Base-by-base conservation (phyloP, 2,888 invertebrate species). In the Erannis defoliaria region DNA sequence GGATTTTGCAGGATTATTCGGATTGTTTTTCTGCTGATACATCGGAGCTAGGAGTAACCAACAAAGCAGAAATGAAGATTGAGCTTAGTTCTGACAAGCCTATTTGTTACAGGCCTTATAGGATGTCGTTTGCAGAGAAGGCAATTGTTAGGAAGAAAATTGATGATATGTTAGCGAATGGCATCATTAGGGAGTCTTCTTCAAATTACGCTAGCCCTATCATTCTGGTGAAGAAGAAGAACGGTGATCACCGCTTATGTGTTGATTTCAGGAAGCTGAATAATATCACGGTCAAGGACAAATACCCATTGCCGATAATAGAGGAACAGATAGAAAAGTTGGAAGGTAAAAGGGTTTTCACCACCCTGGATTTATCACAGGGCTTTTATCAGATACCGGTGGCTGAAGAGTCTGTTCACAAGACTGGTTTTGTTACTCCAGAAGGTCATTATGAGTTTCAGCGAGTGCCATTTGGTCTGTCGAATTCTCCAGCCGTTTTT, bases 331-430 rank as follows among this genome's bases (percentile, higher is more conserved):
- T 53, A 10, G 40, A 29, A 0, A 40, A 19, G 29, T 19, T 31
- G 3, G 19, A 18, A 1, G 31, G 31, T 10, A 42, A 40, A 0
- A 53, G 29, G 6, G 31, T 9, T n/a, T 53, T 18, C n/a, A 40
- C 42, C 10, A 42, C 29, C 12, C 31, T 51, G 1, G 51, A 51
- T 12, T 29, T 51, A n/a, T 8, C 40, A 2, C 9, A 10, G 10
- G 42, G 53, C n/a, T 53, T 19, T n/a, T 42, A 42, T n/a, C 53
- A 53, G 31, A 53, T 42, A 6, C 29, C 40, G 18, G 18, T 51
- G 1, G 29, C 14, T 19, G 31, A 38, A 1, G 51, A 29, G 1
- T 40, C 16, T 12, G 40, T 10, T 0, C 38, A 40, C 16, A 8
- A 12, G 0, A 51, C 51, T 5, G 51, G 18, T 12, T 53, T 53